A percentile compares a stretch with the other conserved stretches of the same genome.
Evolutionary conservation across 2,113 vertebrate genomes (phyloP).

Genomic region (Xiphophorus couchianus): DNA sequence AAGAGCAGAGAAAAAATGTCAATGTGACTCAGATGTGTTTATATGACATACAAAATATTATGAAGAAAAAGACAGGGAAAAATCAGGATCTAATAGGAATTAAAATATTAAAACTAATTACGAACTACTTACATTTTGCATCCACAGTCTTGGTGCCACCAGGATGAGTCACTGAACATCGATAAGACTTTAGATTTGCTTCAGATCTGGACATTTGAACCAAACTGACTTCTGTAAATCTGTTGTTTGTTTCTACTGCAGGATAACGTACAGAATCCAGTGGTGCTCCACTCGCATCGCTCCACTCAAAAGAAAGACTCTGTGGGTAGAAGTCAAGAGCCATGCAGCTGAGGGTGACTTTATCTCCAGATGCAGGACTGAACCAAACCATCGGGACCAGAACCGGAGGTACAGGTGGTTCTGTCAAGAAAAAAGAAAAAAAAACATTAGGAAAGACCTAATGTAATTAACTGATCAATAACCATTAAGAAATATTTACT

Average conservation of each 20-base stretch:
- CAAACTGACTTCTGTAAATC: slow-evolving; percentile 22
- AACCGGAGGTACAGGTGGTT: neutral
- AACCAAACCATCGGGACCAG: slow-evolving; percentile 37
- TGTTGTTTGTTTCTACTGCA: neutral
- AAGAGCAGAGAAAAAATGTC: neutral
- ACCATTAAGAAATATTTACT: too few species aligned
- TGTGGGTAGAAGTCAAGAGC: slow-evolving; percentile 20
- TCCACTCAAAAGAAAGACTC: slow-evolving; percentile 25
- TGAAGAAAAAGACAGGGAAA: neutral
- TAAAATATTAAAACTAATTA: neutral
- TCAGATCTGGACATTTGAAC: slow-evolving; percentile 2
- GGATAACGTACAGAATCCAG: neutral
- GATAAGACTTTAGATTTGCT: neutral
- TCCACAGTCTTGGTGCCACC: rapidly evolving
- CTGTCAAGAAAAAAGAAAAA: neutral
- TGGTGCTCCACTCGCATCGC: rapidly evolving
- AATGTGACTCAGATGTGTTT: neutral
- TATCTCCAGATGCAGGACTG: rapidly evolving
- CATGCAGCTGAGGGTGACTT: slow-evolving; percentile 33
- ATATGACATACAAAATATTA: neutral
- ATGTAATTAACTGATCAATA: neutral
- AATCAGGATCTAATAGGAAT: neutral
- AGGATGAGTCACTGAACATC: neutral
- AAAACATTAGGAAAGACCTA: neutral
- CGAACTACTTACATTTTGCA: slow-evolving; percentile 3